Evolutionary conservation across 2,113 vertebrate species (phyloP).

Genomic region (Catharus minimus): DNA sequence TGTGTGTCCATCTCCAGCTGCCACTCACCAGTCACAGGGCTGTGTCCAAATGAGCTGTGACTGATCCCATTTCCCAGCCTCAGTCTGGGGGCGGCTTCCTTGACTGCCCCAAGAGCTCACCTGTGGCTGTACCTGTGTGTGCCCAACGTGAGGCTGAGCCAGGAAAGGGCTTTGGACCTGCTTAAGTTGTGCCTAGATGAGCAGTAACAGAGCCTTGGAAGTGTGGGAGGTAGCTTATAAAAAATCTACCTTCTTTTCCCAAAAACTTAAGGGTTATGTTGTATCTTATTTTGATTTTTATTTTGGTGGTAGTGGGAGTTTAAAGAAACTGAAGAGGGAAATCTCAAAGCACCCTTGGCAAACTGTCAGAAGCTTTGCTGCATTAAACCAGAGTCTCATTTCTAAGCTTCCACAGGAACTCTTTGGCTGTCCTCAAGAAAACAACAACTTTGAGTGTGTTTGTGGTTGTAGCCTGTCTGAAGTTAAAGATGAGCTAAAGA

Average conservation of each 20-base stretch:
- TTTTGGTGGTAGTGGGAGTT: background rate
- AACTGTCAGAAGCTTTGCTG: background rate
- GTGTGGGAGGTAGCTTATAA: fast-evolving
- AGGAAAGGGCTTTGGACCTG: fast-evolving
- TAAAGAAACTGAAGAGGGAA: background rate
- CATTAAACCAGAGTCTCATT: background rate
- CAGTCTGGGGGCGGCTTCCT: background rate
- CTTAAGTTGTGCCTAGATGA: no score
- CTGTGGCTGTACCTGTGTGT: fast-evolving
- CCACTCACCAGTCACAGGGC: background rate
- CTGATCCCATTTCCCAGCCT: background rate
- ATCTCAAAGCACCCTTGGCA: background rate
- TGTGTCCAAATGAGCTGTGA: background rate
- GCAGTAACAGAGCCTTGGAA: background rate
- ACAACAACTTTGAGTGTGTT: background rate
- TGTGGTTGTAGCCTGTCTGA: background rate
- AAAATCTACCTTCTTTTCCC: fast-evolving
- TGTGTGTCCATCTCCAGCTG: fast-evolving
- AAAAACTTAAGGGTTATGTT: fast-evolving
- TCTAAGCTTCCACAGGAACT: background rate
- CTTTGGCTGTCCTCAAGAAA: background rate
- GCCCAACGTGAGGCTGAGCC: background rate
- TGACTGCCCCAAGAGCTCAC: background rate
- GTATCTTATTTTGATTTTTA: background rate
- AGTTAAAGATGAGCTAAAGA: background rate